Base-by-base conservation (phyloP, 2,797 vertebrate genomes). In the Aulostomus chinensis region DNA sequence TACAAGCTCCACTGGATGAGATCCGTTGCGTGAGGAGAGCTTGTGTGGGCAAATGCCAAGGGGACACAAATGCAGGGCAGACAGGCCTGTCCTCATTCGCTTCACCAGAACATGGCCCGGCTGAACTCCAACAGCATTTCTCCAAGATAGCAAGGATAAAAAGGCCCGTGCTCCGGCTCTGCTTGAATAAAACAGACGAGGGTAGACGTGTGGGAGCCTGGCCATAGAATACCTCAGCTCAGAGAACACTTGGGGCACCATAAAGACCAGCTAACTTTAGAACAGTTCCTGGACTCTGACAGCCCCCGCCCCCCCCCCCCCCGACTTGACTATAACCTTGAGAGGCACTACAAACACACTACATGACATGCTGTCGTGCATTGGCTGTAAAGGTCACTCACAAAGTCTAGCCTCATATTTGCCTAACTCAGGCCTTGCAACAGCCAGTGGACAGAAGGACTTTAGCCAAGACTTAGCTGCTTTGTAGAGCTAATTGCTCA, bases 261-360 rank as follows among this genome's bases (percentile, higher is more conserved):
- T 62, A 43, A 64, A 31, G 4, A 1, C 10, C 28, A 15, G 52
- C 68, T 55, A 72, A 76, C 46, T 81, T 76, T 60, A 78, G 75
- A 49, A 17, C 18, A 21, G 31, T 3, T 2, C 12, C 7, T 35
- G 50, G 36, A 57, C 18, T 55, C 7, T 36, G 7, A 43, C 14
- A 11, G 13, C 45, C 33, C 4, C n/a, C 18, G 9, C 4, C 13
- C 38, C 25, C 8, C 20, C 20, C n/a, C n/a, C n/a, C n/a, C n/a
- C n/a, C n/a, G n/a, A 58, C 49, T 56, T 14, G 28, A 29, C 13
- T 17, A 2, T 16, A 34, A 59, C 56, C 54, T 50, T 32, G 22
- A 4, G 7, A 21, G 5, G 3, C 8, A 1, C 34, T 8, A 22
- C 32, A 18, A n/a, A n/a, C n/a, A n/a, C n/a, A n/a, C n/a, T n/a